Evolutionary conservation across 2,888 invertebrate genomes (phyloP).

Genomic region (Heliconius sara): DNA sequence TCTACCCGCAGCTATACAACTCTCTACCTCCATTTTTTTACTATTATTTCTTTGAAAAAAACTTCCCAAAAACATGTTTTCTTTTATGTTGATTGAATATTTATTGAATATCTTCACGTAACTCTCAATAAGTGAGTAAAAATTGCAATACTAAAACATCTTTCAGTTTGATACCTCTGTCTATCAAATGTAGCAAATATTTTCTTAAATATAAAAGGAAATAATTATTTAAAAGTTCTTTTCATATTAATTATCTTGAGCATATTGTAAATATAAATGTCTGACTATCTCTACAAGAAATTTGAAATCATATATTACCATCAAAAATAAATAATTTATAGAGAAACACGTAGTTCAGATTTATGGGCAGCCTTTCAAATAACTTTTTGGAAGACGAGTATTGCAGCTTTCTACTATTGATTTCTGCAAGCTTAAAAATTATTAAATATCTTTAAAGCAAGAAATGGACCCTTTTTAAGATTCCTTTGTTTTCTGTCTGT

Average conservation of each 20-base stretch:
- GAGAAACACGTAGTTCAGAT: constrained; percentile 35
- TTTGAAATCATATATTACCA: constrained; percentile 22
- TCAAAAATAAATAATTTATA: constrained; percentile 29
- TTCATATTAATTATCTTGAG: neutral
- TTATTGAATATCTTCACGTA: neutral
- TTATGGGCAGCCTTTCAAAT: constrained; percentile 38
- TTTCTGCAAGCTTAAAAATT: constrained; percentile 26
- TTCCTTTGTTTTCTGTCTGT: neutral
- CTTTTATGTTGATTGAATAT: neutral
- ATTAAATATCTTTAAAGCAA: constrained; percentile 14
- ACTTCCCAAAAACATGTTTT: neutral
- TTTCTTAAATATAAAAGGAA: neutral
- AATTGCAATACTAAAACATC: neutral
- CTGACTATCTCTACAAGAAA: neutral
- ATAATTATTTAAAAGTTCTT: neutral
- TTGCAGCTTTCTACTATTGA: constrained; percentile 37
- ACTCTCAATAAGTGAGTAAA: neutral
- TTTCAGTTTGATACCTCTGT: neutral
- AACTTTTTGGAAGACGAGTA: constrained; percentile 34
- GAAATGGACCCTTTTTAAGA: neutral
- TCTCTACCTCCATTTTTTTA: neutral
- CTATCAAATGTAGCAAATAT: neutral
- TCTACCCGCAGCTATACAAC: neutral
- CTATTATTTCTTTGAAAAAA: neutral
- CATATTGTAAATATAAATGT: neutral